A percentile compares a stretch with the other conserved stretches of the same genome.
Conservation (phyloP, 1,140 invertebrate genomes). For the Phenacoccus solenopsis region DNA sequence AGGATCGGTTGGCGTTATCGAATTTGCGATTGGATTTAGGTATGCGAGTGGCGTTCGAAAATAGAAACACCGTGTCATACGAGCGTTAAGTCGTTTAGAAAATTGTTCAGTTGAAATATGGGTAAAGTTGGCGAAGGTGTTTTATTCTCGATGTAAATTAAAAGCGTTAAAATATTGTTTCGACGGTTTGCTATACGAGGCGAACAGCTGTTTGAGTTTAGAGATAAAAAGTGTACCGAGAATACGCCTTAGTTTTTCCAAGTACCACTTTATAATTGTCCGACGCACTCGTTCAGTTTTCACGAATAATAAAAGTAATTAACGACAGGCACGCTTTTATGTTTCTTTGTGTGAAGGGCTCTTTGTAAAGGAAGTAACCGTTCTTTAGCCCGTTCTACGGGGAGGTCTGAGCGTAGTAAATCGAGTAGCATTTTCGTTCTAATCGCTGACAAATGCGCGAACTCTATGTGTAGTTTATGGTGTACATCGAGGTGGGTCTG, state of each 20-base stretch:
- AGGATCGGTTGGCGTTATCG: too few relatives aligned
- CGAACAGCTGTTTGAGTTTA: neutral
- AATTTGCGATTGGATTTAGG: too few relatives aligned
- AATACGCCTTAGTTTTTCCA: neutral
- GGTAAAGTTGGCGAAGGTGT: too few relatives aligned
- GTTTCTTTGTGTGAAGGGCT: neutral
- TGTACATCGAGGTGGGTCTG: too few relatives aligned
- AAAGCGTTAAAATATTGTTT: neutral
- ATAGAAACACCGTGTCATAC: too few relatives aligned
- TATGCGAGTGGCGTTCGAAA: too few relatives aligned
- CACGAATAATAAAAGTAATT: slow-evolving; percentile 3
- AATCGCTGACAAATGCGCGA: slow-evolving; percentile 1
- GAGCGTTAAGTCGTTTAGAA: too few relatives aligned
- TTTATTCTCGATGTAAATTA: neutral
- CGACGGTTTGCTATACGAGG: neutral
- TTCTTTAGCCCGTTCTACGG: neutral
- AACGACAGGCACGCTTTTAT: slow-evolving; percentile 1
- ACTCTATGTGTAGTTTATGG: too few relatives aligned
- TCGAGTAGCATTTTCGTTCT: neutral
- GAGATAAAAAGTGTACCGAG: neutral
- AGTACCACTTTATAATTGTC: slow-evolving; percentile 2
- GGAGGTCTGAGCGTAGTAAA: neutral
- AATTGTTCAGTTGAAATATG: too few relatives aligned
- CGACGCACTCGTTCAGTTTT: neutral
- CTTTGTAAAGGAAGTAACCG: neutral